Base-by-base conservation (phyloP, 2,797 vertebrate genomes). In the Cirrhinus mrigala region DNA sequence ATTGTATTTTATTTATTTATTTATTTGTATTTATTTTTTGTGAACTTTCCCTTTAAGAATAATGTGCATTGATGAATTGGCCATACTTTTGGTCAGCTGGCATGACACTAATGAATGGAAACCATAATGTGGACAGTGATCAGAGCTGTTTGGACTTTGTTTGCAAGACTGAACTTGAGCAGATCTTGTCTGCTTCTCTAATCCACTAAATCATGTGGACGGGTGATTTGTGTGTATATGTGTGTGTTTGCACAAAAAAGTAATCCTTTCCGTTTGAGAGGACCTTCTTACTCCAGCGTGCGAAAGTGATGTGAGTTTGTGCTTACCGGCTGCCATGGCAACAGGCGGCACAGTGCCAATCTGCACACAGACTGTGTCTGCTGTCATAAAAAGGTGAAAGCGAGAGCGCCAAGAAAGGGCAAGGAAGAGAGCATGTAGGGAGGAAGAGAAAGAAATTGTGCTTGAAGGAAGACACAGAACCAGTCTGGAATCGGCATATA, bases 251-350 rank as follows among this genome's bases (percentile, higher is more conserved):
- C 18, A 33, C 14, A 54, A 75, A 81, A 44, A 50, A 64, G 85
- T 86, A 89, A 88, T 81, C 79, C 62, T 73, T 89, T 85, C 81
- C 27, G 22, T 89, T 86, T 73, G 78, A 56, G 50, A 73, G 71
- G 71, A 83, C 76, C 22, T 56, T 79, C 68, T 76, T 54, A 48
- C 74, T 86, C 37, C 44, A 79, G 78, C 70, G n/a, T 89, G 86
- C 76, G 62, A 74, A 79, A 83, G 84, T 84, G 79, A 73, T 76
- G 84, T 70, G 85, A 82, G 77, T 82, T 74, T 88, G 84, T 86
- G 82, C 87, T 87, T 86, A 86, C 60, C 20, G 79, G 89, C 89
- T 90, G 81, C 90, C 81, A 69, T 90, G 86, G 89, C 79, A 86
- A 89, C 89, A 81, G 52, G 33, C 22, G 74, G 87, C 86, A 84